Conservation (phyloP, 2,797 vertebrate species). For the Catostomus latipinnis region DNA sequence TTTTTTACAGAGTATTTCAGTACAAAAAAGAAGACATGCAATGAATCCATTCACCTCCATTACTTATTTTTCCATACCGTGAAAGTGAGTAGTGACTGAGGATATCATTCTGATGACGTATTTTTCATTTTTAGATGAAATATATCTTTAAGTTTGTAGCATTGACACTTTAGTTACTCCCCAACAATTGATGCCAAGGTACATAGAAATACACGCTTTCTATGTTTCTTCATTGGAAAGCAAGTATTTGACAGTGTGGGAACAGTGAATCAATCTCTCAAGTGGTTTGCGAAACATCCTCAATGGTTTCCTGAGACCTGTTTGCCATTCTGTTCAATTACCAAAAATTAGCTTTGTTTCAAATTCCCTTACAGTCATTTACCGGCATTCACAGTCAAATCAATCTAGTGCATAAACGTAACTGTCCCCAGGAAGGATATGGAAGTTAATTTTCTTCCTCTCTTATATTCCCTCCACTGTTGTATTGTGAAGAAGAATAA, state of each 20-base stretch:
- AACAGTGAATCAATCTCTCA: slow-evolving; percentile 19
- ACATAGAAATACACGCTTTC: neutral
- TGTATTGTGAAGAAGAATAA: slow-evolving; percentile 30
- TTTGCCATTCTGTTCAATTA: slow-evolving; percentile 20
- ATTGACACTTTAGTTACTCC: too few species aligned
- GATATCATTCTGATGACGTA: too few species aligned
- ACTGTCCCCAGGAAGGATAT: slow-evolving; percentile 60
- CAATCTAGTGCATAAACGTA: slow-evolving; percentile 23
- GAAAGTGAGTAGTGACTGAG: too few species aligned
- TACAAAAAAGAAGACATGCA: too few species aligned
- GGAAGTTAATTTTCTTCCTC: slow-evolving; percentile 61
- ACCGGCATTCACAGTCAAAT: slow-evolving; percentile 40
- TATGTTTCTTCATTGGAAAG: neutral
- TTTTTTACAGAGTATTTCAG: too few species aligned
- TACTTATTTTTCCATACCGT: too few species aligned
- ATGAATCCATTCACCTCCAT: too few species aligned
- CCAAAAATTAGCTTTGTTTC: slow-evolving; percentile 8
- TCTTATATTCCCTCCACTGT: slow-evolving; percentile 32
- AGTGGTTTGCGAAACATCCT: neutral
- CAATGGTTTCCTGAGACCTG: slow-evolving; percentile 24
- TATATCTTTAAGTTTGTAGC: too few species aligned
- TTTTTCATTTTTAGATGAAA: too few species aligned
- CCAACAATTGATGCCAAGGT: neutral
- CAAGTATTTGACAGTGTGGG: neutral
- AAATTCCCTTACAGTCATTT: neutral